Base-by-base conservation (phyloP, 2,888 invertebrate species). In the Microctonus hyperodae region DNA sequence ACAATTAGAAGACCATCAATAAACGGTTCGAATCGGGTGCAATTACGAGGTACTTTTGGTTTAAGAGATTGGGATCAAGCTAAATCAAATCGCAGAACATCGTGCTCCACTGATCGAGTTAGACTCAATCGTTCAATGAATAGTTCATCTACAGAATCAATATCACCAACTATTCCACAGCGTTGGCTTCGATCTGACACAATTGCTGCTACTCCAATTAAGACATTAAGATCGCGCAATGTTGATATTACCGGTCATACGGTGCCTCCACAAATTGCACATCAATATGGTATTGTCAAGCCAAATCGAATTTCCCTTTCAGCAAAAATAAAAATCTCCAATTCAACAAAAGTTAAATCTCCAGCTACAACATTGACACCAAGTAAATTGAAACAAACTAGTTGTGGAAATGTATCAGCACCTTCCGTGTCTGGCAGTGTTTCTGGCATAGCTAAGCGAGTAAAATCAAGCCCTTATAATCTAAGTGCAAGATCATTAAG, bases 161-260 rank as follows among this genome's bases (percentile, higher is more conserved):
- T 44, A 33, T 67, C 69, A 5, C 69, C 74, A 0, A 69, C 74
- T 1, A 68, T 76, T 6, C 78, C 81, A 0, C 83, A 83, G 31
- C 80, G 83, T n/a, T 83, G 83, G 81, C 72, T 85, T 16, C 79
- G 84, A 35, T 85, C 84, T 1, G 84, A 84, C 64, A 84, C 84
- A 1, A 76, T 83, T n/a, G 84, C 84, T 0, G 83, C 84, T 1
- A 84, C 81, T 0, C 83, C 84, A 9, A 79, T 84, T 0, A 84
- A 83, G 69, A 84, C 84, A 0, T 64, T 85, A 7, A 80, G 85
- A 7, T 85, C 85, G 0, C 79, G 85, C 13, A 85, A 85, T 65
- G 80, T 85, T 23, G 84, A 85, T 44, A 81, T 83, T 31, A 74
- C 77, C 5, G 83, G 81, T 1, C 82, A 83, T 22, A 81, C 83